phyloP scores from a whole-genome alignment of 2,113 vertebrate genomes.

The Anolis carolinensis region DNA sequence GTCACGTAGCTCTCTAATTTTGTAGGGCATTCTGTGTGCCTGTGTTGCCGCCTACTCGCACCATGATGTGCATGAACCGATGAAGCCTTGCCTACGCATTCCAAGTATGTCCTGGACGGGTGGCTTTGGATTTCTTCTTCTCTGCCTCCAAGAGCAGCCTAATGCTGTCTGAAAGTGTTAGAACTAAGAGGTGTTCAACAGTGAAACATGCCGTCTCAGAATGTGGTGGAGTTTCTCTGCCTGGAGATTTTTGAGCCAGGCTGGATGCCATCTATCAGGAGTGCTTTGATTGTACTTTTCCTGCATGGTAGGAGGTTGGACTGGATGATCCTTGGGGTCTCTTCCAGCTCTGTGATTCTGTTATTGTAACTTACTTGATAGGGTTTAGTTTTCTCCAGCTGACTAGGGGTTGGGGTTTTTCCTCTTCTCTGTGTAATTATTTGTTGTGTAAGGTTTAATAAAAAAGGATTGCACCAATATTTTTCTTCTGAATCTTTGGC shows the following conservation, averaged over 20 bases:
- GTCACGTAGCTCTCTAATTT: not conserved
- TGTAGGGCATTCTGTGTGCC: not conserved
- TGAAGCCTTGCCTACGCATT: not conserved
- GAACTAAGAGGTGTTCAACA: not conserved
- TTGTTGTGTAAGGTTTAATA: not conserved
- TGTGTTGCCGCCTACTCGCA: not conserved
- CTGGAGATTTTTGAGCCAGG: no score
- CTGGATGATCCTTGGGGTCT: no score
- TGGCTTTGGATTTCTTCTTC: slow-evolving; percentile 6
- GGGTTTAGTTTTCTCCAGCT: not conserved
- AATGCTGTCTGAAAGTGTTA: not conserved
- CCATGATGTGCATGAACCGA: not conserved
- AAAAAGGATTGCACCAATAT: not conserved
- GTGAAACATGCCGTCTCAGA: no score
- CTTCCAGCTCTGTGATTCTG: no score
- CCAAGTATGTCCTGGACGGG: not conserved
- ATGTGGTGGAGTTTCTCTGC: no score
- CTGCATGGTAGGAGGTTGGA: no score
- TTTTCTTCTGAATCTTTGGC: not conserved
- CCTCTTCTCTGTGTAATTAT: not conserved
- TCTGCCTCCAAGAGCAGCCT: not conserved
- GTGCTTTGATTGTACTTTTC: no score
- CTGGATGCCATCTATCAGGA: no score
- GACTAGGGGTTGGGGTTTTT: not conserved
- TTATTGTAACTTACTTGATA: not conserved